Conservation (phyloP, 2,888 invertebrate genomes). For the Camponotus fellah region DNA sequence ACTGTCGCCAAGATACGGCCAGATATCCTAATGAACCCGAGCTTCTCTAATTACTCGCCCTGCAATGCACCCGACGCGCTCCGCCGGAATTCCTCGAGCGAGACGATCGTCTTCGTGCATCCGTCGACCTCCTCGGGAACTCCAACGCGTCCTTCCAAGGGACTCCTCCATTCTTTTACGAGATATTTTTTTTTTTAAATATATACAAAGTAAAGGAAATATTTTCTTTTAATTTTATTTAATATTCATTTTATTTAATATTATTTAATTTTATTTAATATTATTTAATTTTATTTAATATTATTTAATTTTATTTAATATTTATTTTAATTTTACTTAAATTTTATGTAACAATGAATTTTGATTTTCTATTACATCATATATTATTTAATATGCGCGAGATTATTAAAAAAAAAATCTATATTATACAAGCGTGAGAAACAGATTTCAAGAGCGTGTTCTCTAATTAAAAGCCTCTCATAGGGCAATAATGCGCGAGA, state of each 20-base stretch:
- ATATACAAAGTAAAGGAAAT: background rate
- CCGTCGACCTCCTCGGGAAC: slow-evolving; percentile 38
- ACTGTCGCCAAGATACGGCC: slow-evolving; percentile 68
- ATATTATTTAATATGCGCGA: background rate
- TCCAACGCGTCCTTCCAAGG: slow-evolving; percentile 18
- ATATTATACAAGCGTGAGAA: background rate
- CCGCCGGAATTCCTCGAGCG: slow-evolving; percentile 52
- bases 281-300: too few relatives aligned
- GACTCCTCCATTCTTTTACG: background rate
- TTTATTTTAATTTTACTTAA: too few relatives aligned
- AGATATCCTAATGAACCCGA: slow-evolving; percentile 76
- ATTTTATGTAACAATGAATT: background rate
- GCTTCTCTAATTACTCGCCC: slow-evolving; percentile 76
- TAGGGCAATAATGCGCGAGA: background rate
- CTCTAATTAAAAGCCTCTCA: background rate
- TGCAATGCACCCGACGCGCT: slow-evolving; percentile 50
- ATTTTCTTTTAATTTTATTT: background rate
- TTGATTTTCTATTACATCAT: background rate
- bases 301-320: too few relatives aligned
- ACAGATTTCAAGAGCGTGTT: background rate
- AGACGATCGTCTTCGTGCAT: slow-evolving; percentile 52
- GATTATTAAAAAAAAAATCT: too few relatives aligned
- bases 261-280: too few relatives aligned
- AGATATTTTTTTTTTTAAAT: background rate
- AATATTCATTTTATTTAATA: too few relatives aligned